phyloP scores from a whole-genome alignment of 2,797 vertebrate genomes.

The Lagorchestes hirsutus region DNA sequence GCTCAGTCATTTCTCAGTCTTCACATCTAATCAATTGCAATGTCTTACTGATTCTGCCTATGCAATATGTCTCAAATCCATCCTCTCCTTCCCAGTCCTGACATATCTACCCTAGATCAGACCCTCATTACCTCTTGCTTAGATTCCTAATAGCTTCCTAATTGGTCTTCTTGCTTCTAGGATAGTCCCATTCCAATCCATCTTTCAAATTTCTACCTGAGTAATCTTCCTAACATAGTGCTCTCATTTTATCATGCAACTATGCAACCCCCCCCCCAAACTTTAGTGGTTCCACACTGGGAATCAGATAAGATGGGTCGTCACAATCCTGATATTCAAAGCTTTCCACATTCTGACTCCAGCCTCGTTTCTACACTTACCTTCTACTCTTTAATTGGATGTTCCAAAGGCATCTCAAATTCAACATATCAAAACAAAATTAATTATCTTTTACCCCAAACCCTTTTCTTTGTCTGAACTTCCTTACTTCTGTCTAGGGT shows the following conservation, averaged over 20 bases:
- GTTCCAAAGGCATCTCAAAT: background rate
- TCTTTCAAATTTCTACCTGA: background rate
- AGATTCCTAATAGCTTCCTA: background rate
- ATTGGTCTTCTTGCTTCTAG: slow-evolving; percentile 8
- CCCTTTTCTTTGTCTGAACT: background rate
- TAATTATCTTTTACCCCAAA: background rate
- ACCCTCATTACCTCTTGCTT: background rate
- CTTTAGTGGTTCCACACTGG: background rate
- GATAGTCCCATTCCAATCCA: background rate
- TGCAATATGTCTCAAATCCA: background rate
- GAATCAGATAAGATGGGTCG: background rate
- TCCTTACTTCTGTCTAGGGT: background rate
- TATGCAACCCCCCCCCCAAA: background rate
- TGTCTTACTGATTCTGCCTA: background rate
- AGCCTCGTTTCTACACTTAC: background rate
- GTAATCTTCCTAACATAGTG: background rate
- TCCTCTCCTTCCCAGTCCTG: background rate
- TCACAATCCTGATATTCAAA: background rate
- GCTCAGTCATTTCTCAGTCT: background rate
- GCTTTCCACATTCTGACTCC: background rate
- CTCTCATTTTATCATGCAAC: background rate
- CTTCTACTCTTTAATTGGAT: background rate
- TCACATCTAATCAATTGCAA: background rate
- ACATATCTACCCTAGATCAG: background rate
- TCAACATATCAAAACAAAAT: background rate